Conservation (phyloP, 2,797 vertebrate species). For the Tragopan temminckii region DNA sequence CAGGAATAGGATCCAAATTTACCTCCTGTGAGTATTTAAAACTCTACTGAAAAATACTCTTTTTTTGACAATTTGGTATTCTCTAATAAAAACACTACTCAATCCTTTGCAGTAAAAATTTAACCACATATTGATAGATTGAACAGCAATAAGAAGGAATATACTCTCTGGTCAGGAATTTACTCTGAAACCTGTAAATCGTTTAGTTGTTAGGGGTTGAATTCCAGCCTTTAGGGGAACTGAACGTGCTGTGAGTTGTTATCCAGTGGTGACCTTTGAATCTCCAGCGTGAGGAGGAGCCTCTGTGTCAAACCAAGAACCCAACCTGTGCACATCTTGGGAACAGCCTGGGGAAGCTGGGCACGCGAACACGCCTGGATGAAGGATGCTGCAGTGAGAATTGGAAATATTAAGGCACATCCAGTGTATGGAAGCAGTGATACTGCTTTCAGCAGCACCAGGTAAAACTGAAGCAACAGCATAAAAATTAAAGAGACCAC, state of each 20-base stretch:
- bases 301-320: not conserved
- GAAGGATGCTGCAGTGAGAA: not conserved
- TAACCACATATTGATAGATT: not conserved
- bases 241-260: not conserved
- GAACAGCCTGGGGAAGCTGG: not conserved
- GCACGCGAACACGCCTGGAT: accelerated
- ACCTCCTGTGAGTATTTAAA: not conserved
- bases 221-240: not conserved
- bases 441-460: not conserved
- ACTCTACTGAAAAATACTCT: not conserved
- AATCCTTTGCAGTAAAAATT: not conserved
- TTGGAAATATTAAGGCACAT: not conserved
- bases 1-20: not conserved
- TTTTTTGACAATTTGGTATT: not conserved
- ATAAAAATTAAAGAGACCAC: not conserved
- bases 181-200: not conserved
- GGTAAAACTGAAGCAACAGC: not conserved
- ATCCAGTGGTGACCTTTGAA: not conserved
- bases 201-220: not conserved
- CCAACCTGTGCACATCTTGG: not conserved
- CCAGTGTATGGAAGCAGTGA: not conserved
- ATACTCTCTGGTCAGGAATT: not conserved
- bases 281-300: not conserved
- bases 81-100: not conserved
- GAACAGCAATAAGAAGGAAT: slow-evolving; percentile 22